Evolutionary conservation across 2,888 invertebrate genomes (phyloP).

Genomic region (Drosophila pegasa): DNA sequence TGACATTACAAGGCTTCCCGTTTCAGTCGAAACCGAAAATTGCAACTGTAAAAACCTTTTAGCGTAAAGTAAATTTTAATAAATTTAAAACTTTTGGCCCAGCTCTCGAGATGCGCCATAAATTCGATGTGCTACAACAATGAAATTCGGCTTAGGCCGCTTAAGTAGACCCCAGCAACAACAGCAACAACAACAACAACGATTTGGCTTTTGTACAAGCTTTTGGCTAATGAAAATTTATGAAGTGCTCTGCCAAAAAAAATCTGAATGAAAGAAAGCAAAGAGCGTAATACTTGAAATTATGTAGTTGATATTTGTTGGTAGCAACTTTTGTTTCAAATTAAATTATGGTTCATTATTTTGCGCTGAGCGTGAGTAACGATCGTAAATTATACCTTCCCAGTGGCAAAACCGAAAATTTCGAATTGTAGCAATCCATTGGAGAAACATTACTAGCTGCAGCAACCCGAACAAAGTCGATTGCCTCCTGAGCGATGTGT

Average conservation of each 20-base stretch:
- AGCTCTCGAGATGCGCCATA: conserved; percentile 26
- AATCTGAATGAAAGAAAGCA: conserved; percentile 8
- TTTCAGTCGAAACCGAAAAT: conserved; percentile 25
- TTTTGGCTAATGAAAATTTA: conserved; percentile 75
- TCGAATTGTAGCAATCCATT: conserved; percentile 6
- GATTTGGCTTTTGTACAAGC: conserved; percentile 36
- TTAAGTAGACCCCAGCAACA: conserved; percentile 17
- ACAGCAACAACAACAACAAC: conserved; percentile 29
- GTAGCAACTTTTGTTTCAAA: conserved; percentile 57
- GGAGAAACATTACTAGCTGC: conserved; percentile 23
- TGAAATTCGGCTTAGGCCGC: conserved; percentile 28
- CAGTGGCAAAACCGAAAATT: conserved; percentile 7
- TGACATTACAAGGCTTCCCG: background rate
- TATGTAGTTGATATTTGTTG: conserved; percentile 61
- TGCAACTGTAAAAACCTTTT: conserved; percentile 47
- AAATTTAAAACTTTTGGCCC: conserved; percentile 67
- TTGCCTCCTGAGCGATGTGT: conserved; percentile 29
- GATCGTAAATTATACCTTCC: conserved; percentile 50
- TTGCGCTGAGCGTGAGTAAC: conserved; percentile 18
- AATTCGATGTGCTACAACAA: conserved; percentile 33
- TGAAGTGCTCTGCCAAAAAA: conserved; percentile 55
- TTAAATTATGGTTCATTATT: conserved; percentile 71
- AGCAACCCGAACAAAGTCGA: conserved; percentile 13
- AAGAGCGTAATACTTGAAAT: conserved; percentile 43
- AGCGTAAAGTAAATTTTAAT: conserved; percentile 73